Evolutionary conservation across 2,113 vertebrate genomes (phyloP).

Genomic region (Camelus bactrianus): DNA sequence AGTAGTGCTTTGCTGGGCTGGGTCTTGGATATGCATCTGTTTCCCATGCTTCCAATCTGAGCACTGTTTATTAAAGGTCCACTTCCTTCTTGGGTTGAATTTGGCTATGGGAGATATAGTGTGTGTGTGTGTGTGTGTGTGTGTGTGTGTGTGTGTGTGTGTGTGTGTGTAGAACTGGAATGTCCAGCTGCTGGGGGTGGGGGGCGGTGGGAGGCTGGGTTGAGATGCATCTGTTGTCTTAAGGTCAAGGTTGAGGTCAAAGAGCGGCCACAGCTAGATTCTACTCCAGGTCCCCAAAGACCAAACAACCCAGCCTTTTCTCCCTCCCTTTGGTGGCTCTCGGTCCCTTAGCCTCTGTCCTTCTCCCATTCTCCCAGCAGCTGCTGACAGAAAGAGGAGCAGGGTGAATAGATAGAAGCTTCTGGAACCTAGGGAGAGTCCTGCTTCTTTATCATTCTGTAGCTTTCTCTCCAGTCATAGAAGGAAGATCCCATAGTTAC

Average conservation of each 20-base stretch:
- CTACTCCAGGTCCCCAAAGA: neutral
- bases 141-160: neutral
- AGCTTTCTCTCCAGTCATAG: neutral
- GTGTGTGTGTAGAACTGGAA: neutral
- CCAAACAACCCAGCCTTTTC: neutral
- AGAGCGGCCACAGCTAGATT: slow-evolving; percentile 44
- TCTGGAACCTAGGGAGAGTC: neutral
- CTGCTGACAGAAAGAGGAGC: neutral
- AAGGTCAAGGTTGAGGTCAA: slow-evolving; percentile 61
- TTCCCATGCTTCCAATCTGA: neutral
- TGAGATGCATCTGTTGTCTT: slow-evolving; percentile 45
- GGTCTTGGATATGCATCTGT: neutral
- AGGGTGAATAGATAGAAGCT: slow-evolving; percentile 25
- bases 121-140: neutral
- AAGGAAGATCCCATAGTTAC: neutral
- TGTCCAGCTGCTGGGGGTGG: neutral
- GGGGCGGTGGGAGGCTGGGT: neutral
- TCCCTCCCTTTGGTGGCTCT: neutral
- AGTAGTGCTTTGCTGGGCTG: neutral
- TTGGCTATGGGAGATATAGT: neutral
- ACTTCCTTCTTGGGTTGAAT: neutral
- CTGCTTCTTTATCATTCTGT: slow-evolving; percentile 34
- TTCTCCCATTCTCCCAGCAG: slow-evolving; percentile 57
- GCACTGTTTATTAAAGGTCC: neutral
- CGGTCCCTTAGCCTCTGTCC: neutral